Evolutionary conservation across 1,140 invertebrate genomes (phyloP), one percentile per base, ranked within the genome.

Genomic region (Anoplolepis gracilipes): DNA sequence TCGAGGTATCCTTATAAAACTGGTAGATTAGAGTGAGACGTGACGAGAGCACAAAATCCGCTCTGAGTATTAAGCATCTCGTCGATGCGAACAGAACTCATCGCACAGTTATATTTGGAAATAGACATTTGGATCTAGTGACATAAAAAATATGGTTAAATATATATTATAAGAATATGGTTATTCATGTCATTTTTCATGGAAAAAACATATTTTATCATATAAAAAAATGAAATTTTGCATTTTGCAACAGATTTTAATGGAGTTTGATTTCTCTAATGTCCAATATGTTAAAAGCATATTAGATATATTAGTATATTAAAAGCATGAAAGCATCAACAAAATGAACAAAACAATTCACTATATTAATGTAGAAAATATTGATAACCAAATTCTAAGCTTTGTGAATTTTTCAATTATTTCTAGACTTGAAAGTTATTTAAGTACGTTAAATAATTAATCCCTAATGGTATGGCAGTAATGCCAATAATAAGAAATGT

Each of bases 21-120:
- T 88, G 70, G 86, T 57, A 84, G 86, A 87, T 87, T 85, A 87
- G 84, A 81, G 67, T 39, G 59, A 72, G 75, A 70, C 84, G 84
- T 79, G 76, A 87, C 46, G 69, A 73, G 78, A 55, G 75, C 69
- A 76, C 13, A 11, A 67, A 87, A 79, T 88, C 70, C 49, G 67
- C 76, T 62, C 75, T 30, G 70, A 78, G 55, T 79, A 78, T 84
- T 75, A 82, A 86, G 46, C 75, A 84, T 77, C 53, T 55, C 22
- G 53, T 49, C 30, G 22, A 73, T 53, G 55, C 30, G 55, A n/a
- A 39, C 33, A 33, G 16, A 62, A 25, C 36, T n/a, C n/a, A 39
- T 64, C 28, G 49, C 36, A 28, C 46, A 70, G 49, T 62, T 85
- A 67, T 25, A 16, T 79, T 10, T 69, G 7, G 13, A 69, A 25